These are phyloP conservation scores for Orussus abietinus DNA, from an alignment of 1,140 invertebrate species.

Conservation along the genomic window DNA sequence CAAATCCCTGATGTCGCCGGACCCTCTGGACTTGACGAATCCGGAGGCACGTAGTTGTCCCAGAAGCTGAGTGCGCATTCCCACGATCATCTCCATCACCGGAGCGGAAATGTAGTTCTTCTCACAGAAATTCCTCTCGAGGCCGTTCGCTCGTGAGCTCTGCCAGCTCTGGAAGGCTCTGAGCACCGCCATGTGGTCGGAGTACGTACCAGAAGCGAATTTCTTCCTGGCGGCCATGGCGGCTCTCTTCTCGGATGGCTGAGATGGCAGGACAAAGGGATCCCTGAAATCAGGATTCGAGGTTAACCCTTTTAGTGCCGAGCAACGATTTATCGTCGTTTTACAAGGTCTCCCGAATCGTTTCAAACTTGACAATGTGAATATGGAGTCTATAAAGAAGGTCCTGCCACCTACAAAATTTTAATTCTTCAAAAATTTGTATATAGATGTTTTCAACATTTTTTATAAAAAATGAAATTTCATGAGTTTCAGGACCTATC, in stretches of 20 bases:
- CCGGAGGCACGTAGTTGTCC: constrained; percentile 81
- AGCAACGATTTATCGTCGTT: no score
- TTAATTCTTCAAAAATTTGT: no score
- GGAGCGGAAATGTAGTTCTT: constrained; percentile 76
- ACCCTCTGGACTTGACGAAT: constrained; percentile 73
- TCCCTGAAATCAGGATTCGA: no score
- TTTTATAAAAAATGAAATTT: no score
- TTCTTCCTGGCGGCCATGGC: constrained; percentile 61
- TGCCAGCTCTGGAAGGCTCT: constrained; percentile 81
- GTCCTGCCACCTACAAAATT: no score
- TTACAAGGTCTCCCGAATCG: no score
- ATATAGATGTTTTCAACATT: no score
- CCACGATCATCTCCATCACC: constrained; percentile 83
- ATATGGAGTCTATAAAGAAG: no score
- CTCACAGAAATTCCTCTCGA: constrained; percentile 72
- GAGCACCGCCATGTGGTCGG: constrained; percentile 89
- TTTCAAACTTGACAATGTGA: no score
- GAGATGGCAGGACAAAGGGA: constrained; percentile 73
- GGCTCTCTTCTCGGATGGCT: constrained; percentile 63
- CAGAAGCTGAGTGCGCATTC: constrained; percentile 73
- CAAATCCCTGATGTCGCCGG: constrained; percentile 65
- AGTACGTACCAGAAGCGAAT: constrained; percentile 73
- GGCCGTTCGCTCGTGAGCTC: constrained; percentile 63
- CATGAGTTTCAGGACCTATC: no score
- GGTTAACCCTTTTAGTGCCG: no score